Base-by-base conservation (phyloP, 2,888 invertebrate genomes). In the Troides aeacus region DNA sequence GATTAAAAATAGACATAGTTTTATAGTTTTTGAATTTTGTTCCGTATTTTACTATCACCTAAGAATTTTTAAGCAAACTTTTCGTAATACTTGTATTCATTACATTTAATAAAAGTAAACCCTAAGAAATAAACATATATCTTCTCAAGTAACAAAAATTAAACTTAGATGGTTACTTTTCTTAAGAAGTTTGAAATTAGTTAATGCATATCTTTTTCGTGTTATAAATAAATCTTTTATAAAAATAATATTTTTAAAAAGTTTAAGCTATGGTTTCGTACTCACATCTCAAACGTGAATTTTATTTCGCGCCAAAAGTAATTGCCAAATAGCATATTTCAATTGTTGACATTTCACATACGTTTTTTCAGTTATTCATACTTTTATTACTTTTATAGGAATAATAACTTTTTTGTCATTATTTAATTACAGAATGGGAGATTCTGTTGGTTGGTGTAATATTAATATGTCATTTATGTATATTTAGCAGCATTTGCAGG, bases 341-440 rank as follows among this genome's bases (percentile, higher is more conserved):
- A 18, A 17, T 50, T 17, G 50, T 18, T 50, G 18, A 50, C 50
- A 5, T 50, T 50, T 39, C 15, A 50, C 50, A 18, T 15, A 46
- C 10, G 15, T 46, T 46, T 46, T 7, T 30, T 30, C 30, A 3
- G 3, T 12, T 50, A 50, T 50, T 15, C 18, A 50, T 1, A 50
- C 15, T 50, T 50, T 17, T 46, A 17, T 10, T 10, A 10, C 17
- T 46, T 46, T 18, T 50, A 18, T 50, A 50, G 10, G 18, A 50
- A 50, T 17, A 50, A 50, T 50, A 50, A 50, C 1, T 17, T 5
- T 50, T 18, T 50, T 12, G 18, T 17, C 50, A 18, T 50, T 18
- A 50, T 17, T 50, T 17, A 50, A 50, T 39, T 39, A 39, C 8
- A 39, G 39, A 66, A 53, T 73, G 71, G 71, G 71, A 30, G 71